These are phyloP conservation scores for Phrynosoma blainvillii DNA, from an alignment of 2,113 vertebrate genomes.

Conservation along the genomic window DNA sequence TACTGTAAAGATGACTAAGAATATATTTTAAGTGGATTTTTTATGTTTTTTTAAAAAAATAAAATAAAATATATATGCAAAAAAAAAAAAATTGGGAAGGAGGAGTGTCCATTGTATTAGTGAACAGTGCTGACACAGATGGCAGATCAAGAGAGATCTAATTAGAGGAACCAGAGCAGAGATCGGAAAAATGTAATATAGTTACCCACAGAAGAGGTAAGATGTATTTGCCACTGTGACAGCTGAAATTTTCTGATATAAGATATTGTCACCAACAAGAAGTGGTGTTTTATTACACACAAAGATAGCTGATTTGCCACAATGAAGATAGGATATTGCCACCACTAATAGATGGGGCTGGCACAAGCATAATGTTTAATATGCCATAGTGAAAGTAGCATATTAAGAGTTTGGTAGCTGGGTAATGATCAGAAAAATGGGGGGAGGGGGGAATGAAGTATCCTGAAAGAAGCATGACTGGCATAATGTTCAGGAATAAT, in stretches of 20 bases:
- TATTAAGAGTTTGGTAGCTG: too few relatives aligned
- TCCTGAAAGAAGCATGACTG: not conserved
- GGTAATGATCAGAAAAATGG: too few relatives aligned
- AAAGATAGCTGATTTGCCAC: not conserved
- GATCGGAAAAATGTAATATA: not conserved
- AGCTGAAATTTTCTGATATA: not conserved
- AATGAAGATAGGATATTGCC: not conserved
- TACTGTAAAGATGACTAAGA: too few relatives aligned
- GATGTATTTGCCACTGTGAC: not conserved
- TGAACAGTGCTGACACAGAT: not conserved
- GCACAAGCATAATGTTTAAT: too few relatives aligned
- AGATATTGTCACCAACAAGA: not conserved
- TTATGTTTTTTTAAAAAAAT: too few relatives aligned
- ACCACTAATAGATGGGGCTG: too few relatives aligned
- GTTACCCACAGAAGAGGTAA: too few relatives aligned
- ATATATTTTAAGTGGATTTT: too few relatives aligned
- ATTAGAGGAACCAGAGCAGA: not conserved
- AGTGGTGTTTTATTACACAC: not conserved
- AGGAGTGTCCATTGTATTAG: not conserved
- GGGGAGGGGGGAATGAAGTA: not conserved
- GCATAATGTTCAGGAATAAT: not conserved
- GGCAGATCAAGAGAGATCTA: not conserved
- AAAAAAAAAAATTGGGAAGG: not conserved
- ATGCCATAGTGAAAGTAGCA: too few relatives aligned
- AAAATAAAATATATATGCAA: too few relatives aligned